A percentile compares a stretch with the other conserved stretches of the same genome.
phyloP scores from a whole-genome alignment of 2,113 vertebrate genomes.

The Platysteira castanea region DNA sequence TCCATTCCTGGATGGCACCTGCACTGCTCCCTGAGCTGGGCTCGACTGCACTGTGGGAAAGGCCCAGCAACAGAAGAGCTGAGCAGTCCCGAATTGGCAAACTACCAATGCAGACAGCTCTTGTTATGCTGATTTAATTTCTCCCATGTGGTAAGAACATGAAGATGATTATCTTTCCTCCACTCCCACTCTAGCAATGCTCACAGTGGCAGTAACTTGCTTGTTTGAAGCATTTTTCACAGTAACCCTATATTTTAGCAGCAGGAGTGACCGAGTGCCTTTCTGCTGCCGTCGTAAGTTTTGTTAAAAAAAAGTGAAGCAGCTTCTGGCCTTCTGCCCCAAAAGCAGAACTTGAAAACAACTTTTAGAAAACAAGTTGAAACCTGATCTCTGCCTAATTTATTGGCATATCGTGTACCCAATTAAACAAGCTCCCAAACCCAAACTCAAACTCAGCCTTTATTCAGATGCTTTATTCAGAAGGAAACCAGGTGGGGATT shows the following conservation, averaged over 20 bases:
- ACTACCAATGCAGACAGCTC: background rate
- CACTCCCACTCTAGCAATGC: constrained; percentile 31
- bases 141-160: constrained; percentile 19
- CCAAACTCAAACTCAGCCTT: background rate
- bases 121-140: constrained; percentile 29
- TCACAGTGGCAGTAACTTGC: background rate
- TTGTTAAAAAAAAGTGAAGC: background rate
- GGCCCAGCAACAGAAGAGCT: background rate
- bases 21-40: background rate
- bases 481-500: background rate
- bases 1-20: background rate
- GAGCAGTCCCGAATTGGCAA: background rate
- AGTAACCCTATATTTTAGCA: background rate
- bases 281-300: background rate
- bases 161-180: constrained; percentile 31
- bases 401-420: background rate
- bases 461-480: background rate
- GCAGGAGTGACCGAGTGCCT: background rate
- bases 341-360: background rate
- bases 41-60: background rate
- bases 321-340: background rate
- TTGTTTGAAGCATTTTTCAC: background rate
- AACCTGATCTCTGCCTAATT: background rate
- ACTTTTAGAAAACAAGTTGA: background rate
- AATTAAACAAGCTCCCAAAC: background rate